Evolutionary conservation across 2,888 invertebrate species (phyloP), one percentile per base, ranked within the genome.

Genomic region (Spilarctia lutea): DNA sequence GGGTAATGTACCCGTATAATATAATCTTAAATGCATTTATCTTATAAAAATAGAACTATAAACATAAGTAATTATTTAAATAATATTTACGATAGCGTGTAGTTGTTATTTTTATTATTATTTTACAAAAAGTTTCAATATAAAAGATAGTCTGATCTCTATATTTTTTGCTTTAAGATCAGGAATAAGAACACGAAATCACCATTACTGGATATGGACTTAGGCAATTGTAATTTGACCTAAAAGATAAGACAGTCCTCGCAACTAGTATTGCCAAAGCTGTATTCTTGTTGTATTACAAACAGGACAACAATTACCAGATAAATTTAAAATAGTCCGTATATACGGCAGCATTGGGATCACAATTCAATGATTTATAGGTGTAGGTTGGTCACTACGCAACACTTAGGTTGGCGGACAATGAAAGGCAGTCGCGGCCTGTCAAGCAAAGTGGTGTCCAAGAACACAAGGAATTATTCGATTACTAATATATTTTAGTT

Each of bases 401-500:
- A 63, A 74, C 72, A 77, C 68, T 76, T 74, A 68, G 73, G 71
- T 65, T 74, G 35, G 79, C 78, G 78, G 75, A 82, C 79, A 84
- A 84, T 86, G 85, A 87, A 89, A 89, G 87, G 87, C 80, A 73
- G 68, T 77, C 72, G 80, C 80, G 84, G 79, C 82, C 82, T 86
- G 83, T 86, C 87, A 85, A 85, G 84, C 88, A 82, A 77, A 82
- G 68, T 83, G 74, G 78, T 84, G 84, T 81, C 84, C 83, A 84
- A 85, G 83, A 84, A 78, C 85, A 86, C 83, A 82, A 83, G 85
- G 86, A 87, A 88, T 90, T 89, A 86, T 80, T 87, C 81, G 85
- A 87, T 87, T 87, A 88, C 83, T 87, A 88, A 85, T 84, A 84
- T 81, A 77, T 80, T 79, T 74, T 80, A 88, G 88, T 90, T 90